Conservation (phyloP, 1,140 invertebrate genomes). For the Bicyclus anynana region DNA sequence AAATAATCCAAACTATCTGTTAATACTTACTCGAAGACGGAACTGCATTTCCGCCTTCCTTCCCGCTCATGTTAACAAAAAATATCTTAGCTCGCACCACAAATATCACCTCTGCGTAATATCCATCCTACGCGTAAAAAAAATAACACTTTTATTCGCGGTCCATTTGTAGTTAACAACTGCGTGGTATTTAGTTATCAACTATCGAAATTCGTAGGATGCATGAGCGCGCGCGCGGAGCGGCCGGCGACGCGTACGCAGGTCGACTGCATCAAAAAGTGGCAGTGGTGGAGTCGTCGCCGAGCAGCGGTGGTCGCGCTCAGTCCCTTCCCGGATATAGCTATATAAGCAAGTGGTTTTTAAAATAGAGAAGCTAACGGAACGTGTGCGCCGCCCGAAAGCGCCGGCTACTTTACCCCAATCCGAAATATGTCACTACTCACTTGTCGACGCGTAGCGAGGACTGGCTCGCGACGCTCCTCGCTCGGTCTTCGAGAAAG, state of each 20-base stretch:
- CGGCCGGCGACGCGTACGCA: slow-evolving; percentile 66
- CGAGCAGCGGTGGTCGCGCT: slow-evolving; percentile 49
- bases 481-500: slow-evolving; percentile 7
- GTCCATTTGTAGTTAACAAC: slow-evolving; percentile 40
- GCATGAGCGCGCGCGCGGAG: slow-evolving; percentile 66
- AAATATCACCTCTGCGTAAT: slow-evolving; percentile 65
- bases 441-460: slow-evolving; percentile 5
- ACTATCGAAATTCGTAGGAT: slow-evolving; percentile 49
- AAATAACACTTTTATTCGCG: slow-evolving; percentile 55
- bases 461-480: not conserved
- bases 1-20: slow-evolving; percentile 19
- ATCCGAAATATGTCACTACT: slow-evolving; percentile 62
- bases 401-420: slow-evolving; percentile 67
- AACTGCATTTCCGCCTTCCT: slow-evolving; percentile 75
- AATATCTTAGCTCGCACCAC: slow-evolving; percentile 60
- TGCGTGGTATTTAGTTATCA: slow-evolving; percentile 40
- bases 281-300: slow-evolving; percentile 52
- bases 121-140: slow-evolving; percentile 60
- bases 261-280: slow-evolving; percentile 68
- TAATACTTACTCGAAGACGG: slow-evolving; percentile 69
- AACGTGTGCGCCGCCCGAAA: slow-evolving; percentile 70
- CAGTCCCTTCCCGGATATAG: slow-evolving; percentile 73
- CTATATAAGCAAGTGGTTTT: slow-evolving; percentile 59
- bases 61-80: slow-evolving; percentile 69
- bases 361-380: slow-evolving; percentile 74